Percentiles rank a stretch among this genome's conserved stretches.
phyloP scores from a whole-genome alignment of 2,888 invertebrate species.

The Platynereis dumerilii region DNA sequence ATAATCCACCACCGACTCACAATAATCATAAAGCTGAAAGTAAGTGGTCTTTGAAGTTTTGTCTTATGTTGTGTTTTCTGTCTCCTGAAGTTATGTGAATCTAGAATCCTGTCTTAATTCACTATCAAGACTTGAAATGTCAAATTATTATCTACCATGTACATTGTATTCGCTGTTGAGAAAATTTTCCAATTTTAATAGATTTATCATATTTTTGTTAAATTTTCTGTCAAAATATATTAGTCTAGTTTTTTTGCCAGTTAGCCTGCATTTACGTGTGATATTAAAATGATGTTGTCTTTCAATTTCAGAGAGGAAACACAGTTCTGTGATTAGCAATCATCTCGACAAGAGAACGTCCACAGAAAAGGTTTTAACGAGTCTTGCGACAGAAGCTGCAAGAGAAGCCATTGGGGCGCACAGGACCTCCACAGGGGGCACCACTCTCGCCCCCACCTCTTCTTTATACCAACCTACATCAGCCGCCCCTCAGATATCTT shows the following conservation, averaged over 20 bases:
- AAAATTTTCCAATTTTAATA: too few relatives aligned
- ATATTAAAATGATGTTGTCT: too few relatives aligned
- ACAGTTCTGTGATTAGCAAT: conserved; percentile 34
- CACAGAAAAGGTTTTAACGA: conserved; percentile 58
- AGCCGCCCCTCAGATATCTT: conserved; percentile 38
- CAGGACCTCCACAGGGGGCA: conserved; percentile 18
- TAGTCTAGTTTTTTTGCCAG: too few relatives aligned
- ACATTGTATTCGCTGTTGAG: too few relatives aligned
- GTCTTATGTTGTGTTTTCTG: too few relatives aligned
- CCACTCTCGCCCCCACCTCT: conserved; percentile 50
- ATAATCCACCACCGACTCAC: conserved; percentile 66
- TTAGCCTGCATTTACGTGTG: too few relatives aligned
- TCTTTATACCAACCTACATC: conserved; percentile 26
- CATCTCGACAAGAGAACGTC: conserved; percentile 52
- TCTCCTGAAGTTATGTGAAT: too few relatives aligned
- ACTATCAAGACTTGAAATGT: too few relatives aligned
- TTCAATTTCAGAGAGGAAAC: conserved; percentile 47
- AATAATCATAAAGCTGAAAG: conserved; percentile 60
- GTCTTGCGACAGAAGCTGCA: conserved; percentile 57
- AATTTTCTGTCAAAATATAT: too few relatives aligned
- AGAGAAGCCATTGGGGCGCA: conserved; percentile 39
- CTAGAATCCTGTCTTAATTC: too few relatives aligned
- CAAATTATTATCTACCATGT: too few relatives aligned
- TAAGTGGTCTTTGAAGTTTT: conserved; percentile 31
- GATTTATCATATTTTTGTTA: too few relatives aligned